Conservation (phyloP, 2,888 invertebrate genomes). For the Drosophila percnosoma region DNA sequence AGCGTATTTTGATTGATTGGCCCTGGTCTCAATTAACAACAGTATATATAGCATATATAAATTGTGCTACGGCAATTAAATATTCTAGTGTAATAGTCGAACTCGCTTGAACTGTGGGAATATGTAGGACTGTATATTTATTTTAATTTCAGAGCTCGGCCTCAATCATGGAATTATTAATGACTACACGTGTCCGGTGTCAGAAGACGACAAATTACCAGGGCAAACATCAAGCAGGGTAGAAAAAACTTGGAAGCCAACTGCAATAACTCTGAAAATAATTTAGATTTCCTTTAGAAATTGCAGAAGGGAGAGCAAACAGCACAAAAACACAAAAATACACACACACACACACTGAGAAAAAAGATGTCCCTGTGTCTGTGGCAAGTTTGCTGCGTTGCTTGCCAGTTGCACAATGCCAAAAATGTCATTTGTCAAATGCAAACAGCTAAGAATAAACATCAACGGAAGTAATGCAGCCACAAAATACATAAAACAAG, state of each 20-base stretch:
- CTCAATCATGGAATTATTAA: conserved; percentile 57
- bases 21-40: neutral
- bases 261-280: conserved; percentile 79
- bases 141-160: conserved; percentile 8
- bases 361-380: conserved; percentile 38
- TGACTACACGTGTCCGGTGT: conserved; percentile 75
- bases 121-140: neutral
- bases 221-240: conserved; percentile 49
- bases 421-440: conserved; percentile 81
- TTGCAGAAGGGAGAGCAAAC: conserved; percentile 36
- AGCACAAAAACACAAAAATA: conserved; percentile 22
- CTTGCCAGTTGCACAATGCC: conserved; percentile 73
- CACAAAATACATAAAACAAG: conserved; percentile 79
- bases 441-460: conserved; percentile 81
- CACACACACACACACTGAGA: conserved; percentile 1
- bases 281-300: conserved; percentile 71
- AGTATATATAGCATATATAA: neutral
- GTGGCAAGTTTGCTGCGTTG: conserved; percentile 55
- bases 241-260: conserved; percentile 54
- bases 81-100: neutral
- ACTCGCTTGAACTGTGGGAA: conserved; percentile 13
- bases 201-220: conserved; percentile 69
- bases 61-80: conserved; percentile 8
- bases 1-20: conserved; percentile 62
- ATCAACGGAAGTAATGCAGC: conserved; percentile 82